Percentiles rank a stretch among this genome's conserved stretches.
Evolutionary conservation across 1,140 invertebrate species (phyloP).

Genomic region (Teleogryllus occipitalis): DNA sequence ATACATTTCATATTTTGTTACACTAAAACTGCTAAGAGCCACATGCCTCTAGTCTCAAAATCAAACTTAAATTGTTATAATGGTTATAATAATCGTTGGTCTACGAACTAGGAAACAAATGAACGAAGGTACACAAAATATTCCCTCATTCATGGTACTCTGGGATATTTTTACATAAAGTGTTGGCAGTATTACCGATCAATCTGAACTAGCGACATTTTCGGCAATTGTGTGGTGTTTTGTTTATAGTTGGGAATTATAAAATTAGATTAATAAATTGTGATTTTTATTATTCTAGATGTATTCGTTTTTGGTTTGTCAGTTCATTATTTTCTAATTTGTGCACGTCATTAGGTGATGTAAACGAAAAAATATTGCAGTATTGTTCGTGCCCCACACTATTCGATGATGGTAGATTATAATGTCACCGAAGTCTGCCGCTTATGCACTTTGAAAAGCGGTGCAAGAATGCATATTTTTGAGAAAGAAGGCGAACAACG

Average conservation of each 20-base stretch:
- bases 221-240: not conserved
- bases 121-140: not conserved
- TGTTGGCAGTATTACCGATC: not conserved
- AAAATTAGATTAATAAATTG: not conserved
- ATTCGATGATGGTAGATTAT: conserved; percentile 7
- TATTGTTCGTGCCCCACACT: not conserved
- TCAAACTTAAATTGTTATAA: too few relatives aligned
- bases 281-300: not conserved
- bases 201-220: not conserved
- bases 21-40: too few relatives aligned
- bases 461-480: conserved; percentile 54
- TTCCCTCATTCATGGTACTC: not conserved
- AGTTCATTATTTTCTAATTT: too few relatives aligned
- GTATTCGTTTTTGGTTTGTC: too few relatives aligned
- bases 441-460: conserved; percentile 55
- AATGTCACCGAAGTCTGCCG: conserved; percentile 50
- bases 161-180: not conserved
- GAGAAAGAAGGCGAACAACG: conserved; percentile 59
- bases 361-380: not conserved
- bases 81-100: too few relatives aligned
- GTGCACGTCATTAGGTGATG: not conserved
- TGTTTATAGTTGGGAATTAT: not conserved
- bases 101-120: too few relatives aligned
- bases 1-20: too few relatives aligned
- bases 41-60: too few relatives aligned